Base-by-base conservation (phyloP, 2,113 vertebrate species). In the Numida meleagris region DNA sequence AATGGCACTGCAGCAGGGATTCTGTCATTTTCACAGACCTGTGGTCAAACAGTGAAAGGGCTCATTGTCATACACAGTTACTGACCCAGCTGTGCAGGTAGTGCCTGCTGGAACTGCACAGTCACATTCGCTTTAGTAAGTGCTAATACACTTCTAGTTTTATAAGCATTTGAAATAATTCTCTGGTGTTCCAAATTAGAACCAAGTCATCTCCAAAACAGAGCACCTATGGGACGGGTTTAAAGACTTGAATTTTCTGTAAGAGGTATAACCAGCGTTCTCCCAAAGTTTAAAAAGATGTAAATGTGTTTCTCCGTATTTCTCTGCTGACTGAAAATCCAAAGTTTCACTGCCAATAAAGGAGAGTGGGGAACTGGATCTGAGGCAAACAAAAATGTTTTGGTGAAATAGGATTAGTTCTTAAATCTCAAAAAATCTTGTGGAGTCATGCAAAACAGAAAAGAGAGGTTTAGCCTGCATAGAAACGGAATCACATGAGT, bases 331-430 rank as follows among this genome's bases (percentile, higher is more conserved):
- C 68, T 85, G 70, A 90, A 90, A 91, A 70, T 88, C 79, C 81
- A 88, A 38, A 82, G 48, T 59, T 86, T 77, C 57, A 21, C 73
- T 94, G 90, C 86, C 86, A 83, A 0, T 84, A 31, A 76, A 58
- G 70, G 45, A 74, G 75, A 61, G 76, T 45, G 59, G 70, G 46
- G 51, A 36, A 51, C 76, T 87, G 90, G 84, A 87, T 97, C 8
- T 89, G 38, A 96, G 88, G 93, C 93, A 97, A 97, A 94, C 95
- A 95, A 97, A 97, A 94, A 96, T 87, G 91, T 96, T 96, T 96
- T 97, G 95, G 96, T 97, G 95, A 97, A 97, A 97, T 96, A 98
- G 97, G 98, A 98, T 98, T 98, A 98, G 95, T 89, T 75, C 90
- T 95, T 98, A 98, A 98, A 94, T 97, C 97, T 96, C 86, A 87